Evolutionary conservation across 2,888 invertebrate genomes (phyloP), one percentile per base, ranked within the genome.

Genomic region (Selenia dentaria): DNA sequence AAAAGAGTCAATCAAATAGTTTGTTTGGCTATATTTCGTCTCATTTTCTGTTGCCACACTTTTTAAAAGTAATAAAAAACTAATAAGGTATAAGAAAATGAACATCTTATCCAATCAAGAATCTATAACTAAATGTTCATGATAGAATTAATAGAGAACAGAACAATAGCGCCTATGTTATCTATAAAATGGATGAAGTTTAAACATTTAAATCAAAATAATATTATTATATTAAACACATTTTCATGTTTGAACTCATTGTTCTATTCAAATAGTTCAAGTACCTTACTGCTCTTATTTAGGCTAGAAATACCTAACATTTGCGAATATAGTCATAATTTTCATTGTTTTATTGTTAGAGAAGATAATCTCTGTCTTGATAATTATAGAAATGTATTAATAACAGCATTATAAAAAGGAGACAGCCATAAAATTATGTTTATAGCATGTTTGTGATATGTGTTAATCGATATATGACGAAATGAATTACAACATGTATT

Each of bases 141-240:
- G 5, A n/a, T n/a, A n/a, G 4, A 31, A 16, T 16, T 31, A 9
- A 16, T 13, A 25, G 12, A 27, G 27, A 13, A 34, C 8, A 24
- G 13, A 3, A 34, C 34, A 32, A 32, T 34, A 24, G 34, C 8
- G 11, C 16, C 13, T 13, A 34, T 11, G 1, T 12, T 22, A 29
- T 11, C 4, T 13, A 36, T 36, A 26, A 36, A 14, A 10, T 12
- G 10, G 3, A 8, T 11, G 5, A n/a, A n/a, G 16, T 27, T 27
- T 18, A 12, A 6, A 6, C 9, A 14, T 0, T 26, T 25, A 18
- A 10, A 8, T 36, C 36, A 26, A n/a, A n/a, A n/a, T 14, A 36
- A 36, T 27, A 36, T 27, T 27, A 34, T 34, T 34, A 9, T 3
- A 3, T 2, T 25, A 25, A 5, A n/a, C n/a, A n/a, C n/a, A n/a